These are phyloP conservation scores for Paramormyrops hopkinsi DNA, from an alignment of 2,797 vertebrate species.

Conservation along the genomic window DNA sequence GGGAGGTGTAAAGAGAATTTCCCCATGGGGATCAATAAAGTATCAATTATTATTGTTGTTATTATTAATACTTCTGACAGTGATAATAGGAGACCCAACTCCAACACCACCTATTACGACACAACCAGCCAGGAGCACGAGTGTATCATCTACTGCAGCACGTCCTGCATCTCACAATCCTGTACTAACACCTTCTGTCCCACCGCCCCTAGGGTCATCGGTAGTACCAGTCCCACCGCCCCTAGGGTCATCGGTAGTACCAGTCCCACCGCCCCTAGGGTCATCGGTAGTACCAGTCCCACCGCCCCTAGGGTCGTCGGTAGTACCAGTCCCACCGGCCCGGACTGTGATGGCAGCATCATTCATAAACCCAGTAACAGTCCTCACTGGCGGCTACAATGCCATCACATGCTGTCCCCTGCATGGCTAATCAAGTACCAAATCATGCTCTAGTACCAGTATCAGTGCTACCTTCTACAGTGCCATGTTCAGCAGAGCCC, in stretches of 20 bases:
- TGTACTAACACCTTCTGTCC: not conserved
- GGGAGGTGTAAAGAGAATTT: no score
- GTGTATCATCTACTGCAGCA: not conserved
- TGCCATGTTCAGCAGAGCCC: not conserved
- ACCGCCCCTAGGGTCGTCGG: not conserved
- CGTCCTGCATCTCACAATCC: not conserved
- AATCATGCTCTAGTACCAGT: not conserved
- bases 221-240: not conserved
- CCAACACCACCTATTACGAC: not conserved
- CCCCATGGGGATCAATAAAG: no score
- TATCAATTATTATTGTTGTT: no score
- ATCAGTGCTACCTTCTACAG: not conserved
- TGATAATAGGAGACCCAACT: not conserved
- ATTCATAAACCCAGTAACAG: not conserved
- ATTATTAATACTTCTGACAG: not conserved
- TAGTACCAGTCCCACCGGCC: not conserved
- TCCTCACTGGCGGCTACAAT: not conserved
- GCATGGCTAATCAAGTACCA: not conserved
- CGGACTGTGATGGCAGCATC: not conserved
- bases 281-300: not conserved
- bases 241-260: not conserved
- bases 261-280: not conserved
- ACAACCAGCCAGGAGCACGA: not conserved
- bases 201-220: not conserved
- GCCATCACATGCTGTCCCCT: not conserved